Conservation (phyloP, 2,888 invertebrate species). For the Catocala sponsa region DNA sequence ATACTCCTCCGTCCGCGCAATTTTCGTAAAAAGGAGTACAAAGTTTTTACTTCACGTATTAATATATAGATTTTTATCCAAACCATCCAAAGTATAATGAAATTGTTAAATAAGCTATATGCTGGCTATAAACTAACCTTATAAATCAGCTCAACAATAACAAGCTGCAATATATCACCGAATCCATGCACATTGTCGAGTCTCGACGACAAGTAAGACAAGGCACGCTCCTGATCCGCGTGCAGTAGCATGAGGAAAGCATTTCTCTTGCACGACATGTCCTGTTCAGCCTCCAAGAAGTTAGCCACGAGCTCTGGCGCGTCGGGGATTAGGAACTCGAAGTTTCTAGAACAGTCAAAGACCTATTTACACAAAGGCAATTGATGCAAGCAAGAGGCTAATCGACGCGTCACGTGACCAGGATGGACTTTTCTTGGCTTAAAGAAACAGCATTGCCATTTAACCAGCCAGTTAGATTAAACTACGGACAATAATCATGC, state of each 20-base stretch:
- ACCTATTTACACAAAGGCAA: not conserved
- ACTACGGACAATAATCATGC: too few species aligned
- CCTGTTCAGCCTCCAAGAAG: constrained; percentile 98
- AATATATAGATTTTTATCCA: too few species aligned
- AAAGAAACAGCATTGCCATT: not conserved
- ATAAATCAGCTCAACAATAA: constrained; percentile 99
- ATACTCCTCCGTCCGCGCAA: too few species aligned
- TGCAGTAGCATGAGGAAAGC: constrained; percentile 99
- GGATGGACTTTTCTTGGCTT: too few species aligned
- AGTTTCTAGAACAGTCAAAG: constrained; percentile 90
- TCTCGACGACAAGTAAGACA: constrained; percentile 97
- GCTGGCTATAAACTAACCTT: constrained; percentile 89
- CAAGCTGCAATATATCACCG: constrained; percentile 98
- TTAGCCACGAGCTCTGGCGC: constrained; percentile 98
- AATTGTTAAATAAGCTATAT: too few species aligned
- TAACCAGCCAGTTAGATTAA: too few species aligned
- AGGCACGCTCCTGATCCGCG: constrained; percentile 97
- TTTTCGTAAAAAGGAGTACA: too few species aligned
- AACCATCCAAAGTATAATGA: too few species aligned
- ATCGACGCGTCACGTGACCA: too few species aligned
- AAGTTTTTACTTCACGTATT: too few species aligned
- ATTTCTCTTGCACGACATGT: constrained; percentile 99
- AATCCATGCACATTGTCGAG: constrained; percentile 98
- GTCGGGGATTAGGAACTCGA: constrained; percentile 99
- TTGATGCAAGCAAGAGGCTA: too few species aligned